Evolutionary conservation across 2,113 vertebrate species (phyloP).

Genomic region (Alexandromys fortis): DNA sequence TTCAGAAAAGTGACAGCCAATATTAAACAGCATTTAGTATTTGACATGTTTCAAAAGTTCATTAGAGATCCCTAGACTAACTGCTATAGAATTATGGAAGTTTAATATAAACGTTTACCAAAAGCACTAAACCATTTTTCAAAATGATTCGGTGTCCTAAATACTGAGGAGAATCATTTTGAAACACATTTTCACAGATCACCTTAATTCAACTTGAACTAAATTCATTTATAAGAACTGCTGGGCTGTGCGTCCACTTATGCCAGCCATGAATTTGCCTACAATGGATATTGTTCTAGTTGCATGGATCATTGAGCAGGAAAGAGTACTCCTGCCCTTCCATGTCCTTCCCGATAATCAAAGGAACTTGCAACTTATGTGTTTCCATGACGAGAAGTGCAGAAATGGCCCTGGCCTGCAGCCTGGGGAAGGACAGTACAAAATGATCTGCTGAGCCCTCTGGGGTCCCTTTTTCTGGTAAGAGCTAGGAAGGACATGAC

Average conservation of each 20-base stretch:
- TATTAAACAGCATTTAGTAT: conserved; percentile 59
- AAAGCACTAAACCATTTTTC: conserved; percentile 72
- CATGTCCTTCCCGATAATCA: conserved; percentile 79
- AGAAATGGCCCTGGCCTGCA: conserved; percentile 22
- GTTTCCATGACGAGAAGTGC: conserved; percentile 72
- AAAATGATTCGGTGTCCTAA: conserved; percentile 68
- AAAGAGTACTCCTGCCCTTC: conserved; percentile 82
- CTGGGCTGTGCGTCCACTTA: conserved; percentile 74
- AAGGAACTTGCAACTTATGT: conserved; percentile 77
- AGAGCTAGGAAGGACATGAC: not conserved
- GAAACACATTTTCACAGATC: conserved; percentile 76
- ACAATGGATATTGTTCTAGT: conserved; percentile 75
- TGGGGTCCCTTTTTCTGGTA: not conserved
- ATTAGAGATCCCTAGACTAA: conserved; percentile 44
- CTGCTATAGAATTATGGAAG: conserved; percentile 44
- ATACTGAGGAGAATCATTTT: conserved; percentile 71
- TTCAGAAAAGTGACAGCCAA: conserved; percentile 61
- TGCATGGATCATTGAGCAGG: conserved; percentile 84
- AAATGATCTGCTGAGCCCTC: not conserved
- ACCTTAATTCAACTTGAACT: conserved; percentile 82
- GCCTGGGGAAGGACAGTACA: not conserved
- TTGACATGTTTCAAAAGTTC: conserved; percentile 21
- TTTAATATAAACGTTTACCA: conserved; percentile 47
- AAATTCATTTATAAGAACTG: conserved; percentile 79
- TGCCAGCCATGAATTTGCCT: conserved; percentile 78